A percentile compares a stretch with the other conserved stretches of the same genome.
These are phyloP conservation scores for Pangasius sanitwongsei DNA, from an alignment of 2,797 vertebrate species.

Conservation along the genomic window DNA sequence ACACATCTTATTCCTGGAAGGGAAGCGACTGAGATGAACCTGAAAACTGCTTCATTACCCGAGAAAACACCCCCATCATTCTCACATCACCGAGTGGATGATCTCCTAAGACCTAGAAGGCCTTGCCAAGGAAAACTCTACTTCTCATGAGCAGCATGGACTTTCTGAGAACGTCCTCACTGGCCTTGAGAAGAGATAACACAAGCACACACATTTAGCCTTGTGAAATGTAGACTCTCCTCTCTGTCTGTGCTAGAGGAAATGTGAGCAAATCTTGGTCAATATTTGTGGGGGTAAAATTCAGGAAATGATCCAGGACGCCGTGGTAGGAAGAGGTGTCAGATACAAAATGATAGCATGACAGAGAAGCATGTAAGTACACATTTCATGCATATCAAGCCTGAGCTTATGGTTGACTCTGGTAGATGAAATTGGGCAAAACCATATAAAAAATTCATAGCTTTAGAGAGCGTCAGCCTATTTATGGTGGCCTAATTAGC, in stretches of 20 bases:
- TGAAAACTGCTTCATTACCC: conserved; percentile 49
- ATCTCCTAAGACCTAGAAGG: conserved; percentile 42
- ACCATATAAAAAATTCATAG: conserved; percentile 23
- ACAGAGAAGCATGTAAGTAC: not conserved
- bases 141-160: conserved; percentile 45
- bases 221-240: conserved; percentile 31
- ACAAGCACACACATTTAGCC: conserved; percentile 47
- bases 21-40: conserved; percentile 42
- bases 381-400: not conserved
- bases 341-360: not conserved
- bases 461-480: conserved; percentile 49
- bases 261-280: conserved; percentile 18
- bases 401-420: not conserved
- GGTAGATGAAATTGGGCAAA: not conserved
- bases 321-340: not conserved
- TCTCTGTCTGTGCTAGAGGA: not conserved
- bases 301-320: conserved; percentile 6
- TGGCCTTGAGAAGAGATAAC: conserved; percentile 46
- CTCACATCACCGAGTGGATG: conserved; percentile 52
- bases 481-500: conserved; percentile 81
- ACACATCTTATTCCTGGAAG: conserved; percentile 51
- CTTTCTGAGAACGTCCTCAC: conserved; percentile 54
- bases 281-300: conserved; percentile 25
- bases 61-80: conserved; percentile 57
- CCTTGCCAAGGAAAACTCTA: conserved; percentile 58